phyloP scores from a whole-genome alignment of 2,113 vertebrate genomes.

The Notarius quadriscutis region DNA sequence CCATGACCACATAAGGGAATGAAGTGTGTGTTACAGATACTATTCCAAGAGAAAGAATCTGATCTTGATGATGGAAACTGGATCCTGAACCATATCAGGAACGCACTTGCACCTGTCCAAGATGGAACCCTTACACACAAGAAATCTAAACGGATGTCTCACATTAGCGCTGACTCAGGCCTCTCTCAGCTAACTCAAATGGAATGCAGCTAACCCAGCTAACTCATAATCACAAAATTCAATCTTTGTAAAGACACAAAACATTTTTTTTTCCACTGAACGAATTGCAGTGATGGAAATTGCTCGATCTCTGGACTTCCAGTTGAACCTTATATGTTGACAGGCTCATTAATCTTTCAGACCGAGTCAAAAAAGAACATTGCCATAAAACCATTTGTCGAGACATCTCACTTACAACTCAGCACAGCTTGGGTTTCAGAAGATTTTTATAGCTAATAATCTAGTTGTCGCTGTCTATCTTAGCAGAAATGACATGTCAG shows the following conservation, averaged over 20 bases:
- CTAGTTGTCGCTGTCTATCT: constrained; percentile 29
- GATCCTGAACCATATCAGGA: constrained; percentile 63
- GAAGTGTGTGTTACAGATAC: constrained; percentile 62
- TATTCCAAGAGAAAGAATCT: constrained; percentile 72
- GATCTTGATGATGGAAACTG: constrained; percentile 68
- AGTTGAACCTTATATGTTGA: constrained; percentile 4
- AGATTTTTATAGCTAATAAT: constrained; percentile 55
- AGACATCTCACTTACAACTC: constrained; percentile 62
- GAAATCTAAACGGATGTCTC: constrained; percentile 41
- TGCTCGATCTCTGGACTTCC: constrained; percentile 31
- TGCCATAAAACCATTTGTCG: constrained; percentile 59
- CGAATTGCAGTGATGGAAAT: constrained; percentile 12
- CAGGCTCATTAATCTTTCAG: constrained; percentile 34
- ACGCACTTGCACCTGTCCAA: constrained; percentile 78
- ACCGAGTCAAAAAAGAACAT: constrained; percentile 45
- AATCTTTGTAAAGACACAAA: neutral
- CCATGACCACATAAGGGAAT: constrained; percentile 69
- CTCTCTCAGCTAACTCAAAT: neutral
- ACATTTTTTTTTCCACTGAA: neutral
- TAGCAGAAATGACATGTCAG: neutral
- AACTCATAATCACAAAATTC: neutral
- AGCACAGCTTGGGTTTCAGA: constrained; percentile 57
- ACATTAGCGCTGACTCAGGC: constrained; percentile 2
- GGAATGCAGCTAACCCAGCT: neutral
- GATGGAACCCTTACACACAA: constrained; percentile 61